Evolutionary conservation across 2,113 vertebrate genomes (phyloP).

Genomic region (Paramisgurnus dabryanus): DNA sequence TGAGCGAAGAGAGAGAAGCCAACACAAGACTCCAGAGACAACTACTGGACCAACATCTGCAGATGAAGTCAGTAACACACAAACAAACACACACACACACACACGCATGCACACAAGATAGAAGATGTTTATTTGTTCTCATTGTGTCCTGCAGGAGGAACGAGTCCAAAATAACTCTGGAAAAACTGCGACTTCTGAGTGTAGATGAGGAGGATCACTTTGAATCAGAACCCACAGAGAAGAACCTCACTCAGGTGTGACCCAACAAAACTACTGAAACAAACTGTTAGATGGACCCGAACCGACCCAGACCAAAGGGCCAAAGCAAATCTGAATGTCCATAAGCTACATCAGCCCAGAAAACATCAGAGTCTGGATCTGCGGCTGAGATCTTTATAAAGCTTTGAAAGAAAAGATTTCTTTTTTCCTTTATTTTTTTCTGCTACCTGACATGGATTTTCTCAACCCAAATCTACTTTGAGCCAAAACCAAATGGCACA

Average conservation of each 20-base stretch:
- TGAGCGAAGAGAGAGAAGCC: constrained; percentile 74
- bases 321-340: too few species aligned
- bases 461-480: too few species aligned
- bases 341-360: too few species aligned
- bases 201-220: constrained; percentile 68
- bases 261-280: background rate
- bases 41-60: constrained; percentile 71
- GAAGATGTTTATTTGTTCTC: background rate
- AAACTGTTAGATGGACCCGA: background rate
- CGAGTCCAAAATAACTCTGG: constrained; percentile 72
- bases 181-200: constrained; percentile 70
- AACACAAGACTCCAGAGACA: constrained; percentile 69
- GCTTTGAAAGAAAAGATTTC: background rate
- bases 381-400: background rate
- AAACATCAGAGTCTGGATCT: background rate
- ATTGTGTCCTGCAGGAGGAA: constrained; percentile 64
- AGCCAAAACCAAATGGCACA: too few species aligned
- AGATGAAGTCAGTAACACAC: constrained; percentile 65
- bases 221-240: constrained; percentile 13
- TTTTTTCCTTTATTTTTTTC: too few species aligned
- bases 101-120: too few species aligned
- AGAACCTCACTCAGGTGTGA: constrained; percentile 14
- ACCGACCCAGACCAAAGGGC: background rate
- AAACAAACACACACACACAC: background rate
- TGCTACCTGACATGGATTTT: too few species aligned